A percentile compares a stretch with the other conserved stretches of the same genome.
Conservation (phyloP, 2,797 vertebrate genomes). For the Hozukius guyotensis region DNA sequence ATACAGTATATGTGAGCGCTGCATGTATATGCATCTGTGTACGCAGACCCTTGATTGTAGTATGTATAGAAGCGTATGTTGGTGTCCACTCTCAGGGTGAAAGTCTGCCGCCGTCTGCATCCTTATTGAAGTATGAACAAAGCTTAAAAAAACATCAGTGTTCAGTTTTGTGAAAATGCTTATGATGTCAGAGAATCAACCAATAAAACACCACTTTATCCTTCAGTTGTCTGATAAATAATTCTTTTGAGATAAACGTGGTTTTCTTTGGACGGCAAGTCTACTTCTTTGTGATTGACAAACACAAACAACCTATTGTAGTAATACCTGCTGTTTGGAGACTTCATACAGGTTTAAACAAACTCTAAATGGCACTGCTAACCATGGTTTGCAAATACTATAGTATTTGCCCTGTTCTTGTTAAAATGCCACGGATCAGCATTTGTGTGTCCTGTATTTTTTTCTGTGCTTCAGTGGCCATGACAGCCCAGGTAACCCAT, state of each 20-base stretch:
- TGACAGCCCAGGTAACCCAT: constrained; percentile 61
- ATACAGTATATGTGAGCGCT: too few species aligned
- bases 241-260: background rate
- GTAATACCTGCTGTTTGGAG: background rate
- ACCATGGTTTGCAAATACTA: background rate
- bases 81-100: background rate
- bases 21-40: background rate
- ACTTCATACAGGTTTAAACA: background rate
- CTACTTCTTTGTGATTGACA: background rate
- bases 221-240: background rate
- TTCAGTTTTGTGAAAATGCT: background rate
- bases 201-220: background rate
- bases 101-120: background rate
- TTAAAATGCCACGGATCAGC: constrained; percentile 26
- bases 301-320: background rate
- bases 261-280: background rate
- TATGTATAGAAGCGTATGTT: background rate
- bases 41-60: background rate
- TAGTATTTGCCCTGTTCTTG: constrained; percentile 3
- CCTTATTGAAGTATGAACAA: background rate
- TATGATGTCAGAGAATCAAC: background rate
- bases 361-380: background rate
- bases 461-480: constrained; percentile 51
- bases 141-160: background rate
- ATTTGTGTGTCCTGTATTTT: constrained; percentile 22